Conservation (phyloP, 2,797 vertebrate species). For the Menidia menidia region DNA sequence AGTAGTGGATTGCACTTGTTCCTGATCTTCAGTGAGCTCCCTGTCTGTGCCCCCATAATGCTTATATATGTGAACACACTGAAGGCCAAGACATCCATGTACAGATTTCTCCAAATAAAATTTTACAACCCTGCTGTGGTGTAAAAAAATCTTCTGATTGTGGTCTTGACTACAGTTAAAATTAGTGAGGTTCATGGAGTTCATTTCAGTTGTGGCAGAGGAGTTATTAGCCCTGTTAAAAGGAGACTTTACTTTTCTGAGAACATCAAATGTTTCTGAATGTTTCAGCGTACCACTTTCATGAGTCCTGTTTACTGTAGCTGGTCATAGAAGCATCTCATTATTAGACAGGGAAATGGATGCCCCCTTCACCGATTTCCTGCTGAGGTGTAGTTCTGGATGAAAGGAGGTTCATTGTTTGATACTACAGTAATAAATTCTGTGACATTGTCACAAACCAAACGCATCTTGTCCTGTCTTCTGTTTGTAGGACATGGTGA, state of each 20-base stretch:
- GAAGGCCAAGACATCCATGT: slow-evolving; percentile 81
- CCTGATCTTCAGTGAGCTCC: slow-evolving; percentile 71
- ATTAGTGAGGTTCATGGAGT: slow-evolving; percentile 13
- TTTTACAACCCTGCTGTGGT: slow-evolving; percentile 67
- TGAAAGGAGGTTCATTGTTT: slow-evolving; percentile 54
- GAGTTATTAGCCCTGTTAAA: not conserved
- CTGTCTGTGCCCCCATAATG: slow-evolving; percentile 63
- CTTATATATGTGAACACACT: slow-evolving; percentile 78
- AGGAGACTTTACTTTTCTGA: not conserved
- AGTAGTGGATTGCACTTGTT: slow-evolving; percentile 72
- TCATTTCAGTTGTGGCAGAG: slow-evolving; percentile 21
- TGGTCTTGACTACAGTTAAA: slow-evolving; percentile 10
- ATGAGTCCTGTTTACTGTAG: slow-evolving; percentile 37
- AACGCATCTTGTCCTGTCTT: slow-evolving; percentile 40
- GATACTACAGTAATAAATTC: slow-evolving; percentile 72
- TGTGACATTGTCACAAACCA: slow-evolving; percentile 37
- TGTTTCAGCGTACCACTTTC: slow-evolving; percentile 19
- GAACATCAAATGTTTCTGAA: slow-evolving; percentile 11
- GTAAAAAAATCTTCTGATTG: slow-evolving; percentile 62
- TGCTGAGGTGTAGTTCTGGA: slow-evolving; percentile 12
- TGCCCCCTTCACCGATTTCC: slow-evolving; percentile 26
- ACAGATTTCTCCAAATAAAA: slow-evolving; percentile 83
- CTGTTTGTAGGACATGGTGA: not conserved
- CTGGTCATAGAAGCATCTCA: slow-evolving; percentile 31
- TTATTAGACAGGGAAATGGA: not conserved